Evolutionary conservation across 1,140 invertebrate species (phyloP), one percentile per base, ranked within the genome.

Genomic region (Platyscapa corneri): DNA sequence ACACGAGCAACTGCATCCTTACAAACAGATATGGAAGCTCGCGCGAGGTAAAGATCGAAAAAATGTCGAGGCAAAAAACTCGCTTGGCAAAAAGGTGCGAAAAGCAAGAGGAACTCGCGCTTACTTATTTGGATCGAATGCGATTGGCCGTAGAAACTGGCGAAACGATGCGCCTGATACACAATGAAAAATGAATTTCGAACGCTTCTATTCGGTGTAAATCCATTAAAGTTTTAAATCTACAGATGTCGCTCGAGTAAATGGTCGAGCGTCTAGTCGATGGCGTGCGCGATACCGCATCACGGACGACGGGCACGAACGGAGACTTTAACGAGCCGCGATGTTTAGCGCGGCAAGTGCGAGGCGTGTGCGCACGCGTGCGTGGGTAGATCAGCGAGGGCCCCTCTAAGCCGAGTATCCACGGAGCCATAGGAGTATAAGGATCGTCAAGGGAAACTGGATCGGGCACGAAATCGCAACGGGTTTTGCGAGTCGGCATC

Each of bases 381-480:
- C 42, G 65, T 72, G 84, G 79, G 78, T 39, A 64, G 56, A 64
- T 14, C 30, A 30, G 46, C 18, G 20, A 77, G n/a, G 27, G 46
- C 67, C 67, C 56, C 46, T 34, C 12, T 18, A n/a, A 46, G 37
- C 46, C 39, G 39, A 74, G 16, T 18, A 18, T 37, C 30, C 14
- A 10, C 10, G 67, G 27, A 74, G 27, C 34, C 6, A 0, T n/a
- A 20, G 42, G 23, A 74, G 70, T 18, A 53, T 53, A 53, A 27
- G 32, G 32, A 53, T 3, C n/a, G n/a, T 53, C 42, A 34, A 76
- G 75, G 56, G 67, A 83, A 82, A 85, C 82, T 84, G 86, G 86
- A 80, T 81, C 56, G 64, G 42, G 37, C 37, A 80, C 65, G 80
- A 77, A 85, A 87, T 86, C 78, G 78, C 80, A 67, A 64, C 75